Conservation (phyloP, 2,888 invertebrate species). For the Lysandra coridon region DNA sequence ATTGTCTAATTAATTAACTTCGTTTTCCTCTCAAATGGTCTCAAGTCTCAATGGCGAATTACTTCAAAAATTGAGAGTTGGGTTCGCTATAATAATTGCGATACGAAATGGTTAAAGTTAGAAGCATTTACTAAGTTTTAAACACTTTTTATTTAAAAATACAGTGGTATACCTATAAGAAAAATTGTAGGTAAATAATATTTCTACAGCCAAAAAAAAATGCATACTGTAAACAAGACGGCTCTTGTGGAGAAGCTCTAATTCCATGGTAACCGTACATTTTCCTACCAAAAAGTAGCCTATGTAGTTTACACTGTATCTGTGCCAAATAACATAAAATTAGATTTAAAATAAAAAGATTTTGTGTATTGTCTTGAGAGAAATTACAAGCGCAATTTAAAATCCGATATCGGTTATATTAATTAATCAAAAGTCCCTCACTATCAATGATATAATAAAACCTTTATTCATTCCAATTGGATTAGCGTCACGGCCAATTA, state of each 20-base stretch:
- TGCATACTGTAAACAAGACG: no score
- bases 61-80: background rate
- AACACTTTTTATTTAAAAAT: no score
- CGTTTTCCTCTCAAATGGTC: background rate
- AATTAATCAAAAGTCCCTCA: slow-evolving; percentile 18
- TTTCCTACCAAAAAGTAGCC: no score
- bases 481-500: slow-evolving; percentile 33
- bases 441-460: slow-evolving; percentile 17
- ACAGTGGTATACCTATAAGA: no score
- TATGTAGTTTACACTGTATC: no score
- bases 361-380: background rate
- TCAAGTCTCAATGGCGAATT: background rate
- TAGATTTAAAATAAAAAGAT: no score
- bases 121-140: background rate
- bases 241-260: no score
- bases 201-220: no score
- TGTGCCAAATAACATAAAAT: no score
- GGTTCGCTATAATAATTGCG: background rate
- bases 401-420: background rate
- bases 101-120: background rate
- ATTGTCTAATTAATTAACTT: background rate
- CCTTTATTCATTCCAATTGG: slow-evolving; percentile 29
- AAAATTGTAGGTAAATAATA: background rate
- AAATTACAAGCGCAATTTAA: background rate
- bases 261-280: no score